Conservation (phyloP, 2,888 invertebrate genomes). For the Diachrysia chrysitis region DNA sequence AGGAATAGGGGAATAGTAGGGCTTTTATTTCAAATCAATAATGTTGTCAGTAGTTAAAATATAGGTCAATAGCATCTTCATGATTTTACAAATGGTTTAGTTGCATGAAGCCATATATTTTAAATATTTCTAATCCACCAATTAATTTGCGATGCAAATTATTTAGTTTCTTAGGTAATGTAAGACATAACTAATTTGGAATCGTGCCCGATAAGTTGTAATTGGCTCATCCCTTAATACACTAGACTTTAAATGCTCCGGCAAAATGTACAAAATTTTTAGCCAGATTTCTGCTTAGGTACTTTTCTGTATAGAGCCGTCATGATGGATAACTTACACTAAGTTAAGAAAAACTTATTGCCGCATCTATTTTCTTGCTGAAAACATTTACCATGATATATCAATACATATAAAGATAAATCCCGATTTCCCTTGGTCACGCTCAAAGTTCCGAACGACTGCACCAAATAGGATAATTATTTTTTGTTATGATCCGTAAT, state of each 20-base stretch:
- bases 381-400: too few species aligned
- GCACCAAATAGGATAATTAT: too few species aligned
- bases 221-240: background rate
- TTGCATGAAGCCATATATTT: background rate
- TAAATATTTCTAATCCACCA: background rate
- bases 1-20: background rate
- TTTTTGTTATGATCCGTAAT: too few species aligned
- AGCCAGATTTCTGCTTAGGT: background rate
- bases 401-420: too few species aligned
- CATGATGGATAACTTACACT: too few species aligned
- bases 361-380: too few species aligned
- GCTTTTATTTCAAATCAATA: background rate
- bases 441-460: too few species aligned
- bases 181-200: conserved; percentile 4
- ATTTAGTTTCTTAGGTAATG: background rate
- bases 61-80: background rate
- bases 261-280: background rate
- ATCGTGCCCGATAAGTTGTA: conserved; percentile 4
- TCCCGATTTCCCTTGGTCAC: too few species aligned
- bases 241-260: background rate
- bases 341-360: too few species aligned
- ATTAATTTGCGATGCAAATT: background rate
- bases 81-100: background rate
- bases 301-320: background rate
- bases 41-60: background rate